Conservation (phyloP, 2,888 invertebrate species). For the Megalurothrips usitatus region DNA sequence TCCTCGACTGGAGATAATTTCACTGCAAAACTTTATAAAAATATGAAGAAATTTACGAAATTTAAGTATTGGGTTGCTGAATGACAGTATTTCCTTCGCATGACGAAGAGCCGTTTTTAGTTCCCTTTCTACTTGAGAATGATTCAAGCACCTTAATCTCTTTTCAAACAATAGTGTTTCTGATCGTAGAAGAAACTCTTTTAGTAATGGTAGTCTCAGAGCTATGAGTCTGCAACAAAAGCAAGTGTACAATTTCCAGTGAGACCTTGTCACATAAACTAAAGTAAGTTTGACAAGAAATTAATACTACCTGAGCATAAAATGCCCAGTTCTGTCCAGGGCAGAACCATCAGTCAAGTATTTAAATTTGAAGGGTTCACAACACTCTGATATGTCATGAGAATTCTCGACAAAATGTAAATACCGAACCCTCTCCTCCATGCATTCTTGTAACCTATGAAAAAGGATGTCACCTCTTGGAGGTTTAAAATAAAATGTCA, state of each 20-base stretch:
- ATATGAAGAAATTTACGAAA: neutral
- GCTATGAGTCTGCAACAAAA: neutral
- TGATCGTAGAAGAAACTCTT: neutral
- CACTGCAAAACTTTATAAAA: neutral
- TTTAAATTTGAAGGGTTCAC: neutral
- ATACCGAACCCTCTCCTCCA: neutral
- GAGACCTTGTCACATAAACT: no score
- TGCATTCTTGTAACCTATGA: neutral
- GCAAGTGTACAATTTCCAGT: neutral
- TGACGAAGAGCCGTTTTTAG: neutral
- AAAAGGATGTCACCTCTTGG: neutral
- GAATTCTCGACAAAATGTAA: neutral
- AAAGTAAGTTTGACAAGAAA: neutral
- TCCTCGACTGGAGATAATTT: neutral
- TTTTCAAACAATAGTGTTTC: neutral
- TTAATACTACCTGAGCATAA: neutral
- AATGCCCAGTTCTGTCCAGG: neutral
- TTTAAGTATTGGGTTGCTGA: conserved; percentile 11
- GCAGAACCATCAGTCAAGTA: neutral
- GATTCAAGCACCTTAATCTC: neutral
- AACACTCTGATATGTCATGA: neutral
- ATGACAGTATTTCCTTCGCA: conserved; percentile 12
- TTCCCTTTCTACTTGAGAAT: neutral
- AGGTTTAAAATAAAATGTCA: conserved; percentile 20
- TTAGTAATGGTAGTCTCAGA: neutral